Conservation (phyloP, 2,113 vertebrate species). For the Hypanus sabinus region DNA sequence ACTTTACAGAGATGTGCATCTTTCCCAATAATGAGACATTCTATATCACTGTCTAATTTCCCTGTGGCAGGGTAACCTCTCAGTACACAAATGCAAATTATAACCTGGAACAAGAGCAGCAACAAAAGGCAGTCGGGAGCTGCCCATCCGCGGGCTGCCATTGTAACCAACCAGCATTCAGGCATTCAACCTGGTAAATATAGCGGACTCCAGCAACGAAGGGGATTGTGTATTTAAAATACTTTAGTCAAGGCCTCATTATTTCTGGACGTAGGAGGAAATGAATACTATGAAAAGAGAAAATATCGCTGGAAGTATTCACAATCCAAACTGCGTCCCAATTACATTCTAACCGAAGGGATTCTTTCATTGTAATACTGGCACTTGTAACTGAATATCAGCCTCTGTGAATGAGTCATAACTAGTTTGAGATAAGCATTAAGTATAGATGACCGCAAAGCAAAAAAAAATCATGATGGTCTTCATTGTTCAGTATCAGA, state of each 20-base stretch:
- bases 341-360: not conserved
- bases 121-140: not conserved
- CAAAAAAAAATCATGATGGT: not conserved
- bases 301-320: not conserved
- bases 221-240: not conserved
- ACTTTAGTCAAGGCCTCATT: not conserved
- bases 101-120: not conserved
- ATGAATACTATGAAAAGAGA: not conserved
- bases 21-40: not conserved
- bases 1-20: not conserved
- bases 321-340: not conserved
- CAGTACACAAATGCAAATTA: not conserved
- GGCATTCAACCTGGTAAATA: too few species aligned
- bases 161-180: not conserved
- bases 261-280: not conserved
- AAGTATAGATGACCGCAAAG: slow-evolving; percentile 1
- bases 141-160: not conserved
- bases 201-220: not conserved
- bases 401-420: not conserved
- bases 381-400: not conserved
- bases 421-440: not conserved
- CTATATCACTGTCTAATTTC: not conserved
- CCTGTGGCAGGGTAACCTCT: not conserved
- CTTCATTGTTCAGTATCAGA: not conserved
- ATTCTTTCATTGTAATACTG: not conserved